These are phyloP conservation scores for Helogale parvula DNA, from an alignment of 2,113 vertebrate genomes.

Conservation along the genomic window DNA sequence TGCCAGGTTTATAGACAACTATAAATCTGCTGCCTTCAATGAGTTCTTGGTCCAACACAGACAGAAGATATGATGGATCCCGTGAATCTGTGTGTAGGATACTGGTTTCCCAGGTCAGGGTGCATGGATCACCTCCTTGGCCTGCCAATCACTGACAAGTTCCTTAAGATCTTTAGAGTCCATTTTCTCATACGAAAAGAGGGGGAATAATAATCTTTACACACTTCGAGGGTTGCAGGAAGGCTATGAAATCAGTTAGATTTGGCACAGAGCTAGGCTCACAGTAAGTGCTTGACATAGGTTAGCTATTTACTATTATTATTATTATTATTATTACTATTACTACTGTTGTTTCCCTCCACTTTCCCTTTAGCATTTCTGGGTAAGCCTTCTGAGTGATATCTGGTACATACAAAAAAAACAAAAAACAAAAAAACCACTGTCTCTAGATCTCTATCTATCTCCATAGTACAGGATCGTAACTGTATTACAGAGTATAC, in stretches of 20 bases:
- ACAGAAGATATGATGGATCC: neutral
- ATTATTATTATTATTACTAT: neutral
- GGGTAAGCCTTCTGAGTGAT: neutral
- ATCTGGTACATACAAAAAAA: neutral
- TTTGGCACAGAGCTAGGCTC: neutral
- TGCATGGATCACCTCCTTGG: neutral
- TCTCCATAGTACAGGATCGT: neutral
- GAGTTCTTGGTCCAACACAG: neutral
- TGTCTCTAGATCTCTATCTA: neutral
- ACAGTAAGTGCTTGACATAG: neutral
- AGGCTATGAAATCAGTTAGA: neutral
- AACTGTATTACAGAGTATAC: neutral
- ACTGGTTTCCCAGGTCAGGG: neutral
- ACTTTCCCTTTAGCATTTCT: neutral
- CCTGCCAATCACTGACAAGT: neutral
- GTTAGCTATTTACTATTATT: too few relatives aligned
- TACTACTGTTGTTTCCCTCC: neutral
- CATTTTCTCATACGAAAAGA: neutral
- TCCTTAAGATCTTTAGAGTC: neutral
- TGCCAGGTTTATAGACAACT: neutral
- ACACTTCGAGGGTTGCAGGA: neutral
- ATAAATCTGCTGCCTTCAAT: neutral
- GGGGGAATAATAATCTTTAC: neutral
- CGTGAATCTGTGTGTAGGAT: neutral
- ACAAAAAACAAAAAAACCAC: neutral